These are phyloP conservation scores for Leptinotarsa peninsularis DNA, from an alignment of 2,888 invertebrate genomes.

Conservation along the genomic window DNA sequence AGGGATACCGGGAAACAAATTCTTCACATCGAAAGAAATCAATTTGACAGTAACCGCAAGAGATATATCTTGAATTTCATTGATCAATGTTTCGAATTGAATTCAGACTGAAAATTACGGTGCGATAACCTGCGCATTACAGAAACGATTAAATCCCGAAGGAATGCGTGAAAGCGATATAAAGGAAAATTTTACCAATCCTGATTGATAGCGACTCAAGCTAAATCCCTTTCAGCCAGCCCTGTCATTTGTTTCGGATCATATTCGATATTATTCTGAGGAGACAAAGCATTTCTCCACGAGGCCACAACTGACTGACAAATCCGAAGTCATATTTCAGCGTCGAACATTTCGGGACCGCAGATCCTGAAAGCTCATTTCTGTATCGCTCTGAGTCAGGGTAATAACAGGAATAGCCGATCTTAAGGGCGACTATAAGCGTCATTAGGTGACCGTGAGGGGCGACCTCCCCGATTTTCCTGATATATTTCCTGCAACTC, in stretches of 20 bases:
- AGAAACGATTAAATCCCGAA: background rate
- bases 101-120: too few species aligned
- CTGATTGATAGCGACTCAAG: slow-evolving; percentile 12
- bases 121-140: background rate
- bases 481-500: slow-evolving; percentile 59
- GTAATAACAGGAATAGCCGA: slow-evolving; percentile 54
- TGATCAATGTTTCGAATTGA: too few species aligned
- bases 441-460: slow-evolving; percentile 63
- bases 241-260: slow-evolving; percentile 10
- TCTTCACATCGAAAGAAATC: too few species aligned
- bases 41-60: too few species aligned
- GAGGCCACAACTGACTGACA: slow-evolving; percentile 1
- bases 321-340: slow-evolving; percentile 19
- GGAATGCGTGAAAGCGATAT: slow-evolving; percentile 6
- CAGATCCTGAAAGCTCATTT: slow-evolving; percentile 33
- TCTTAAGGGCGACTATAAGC: slow-evolving; percentile 59
- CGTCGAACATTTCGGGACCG: slow-evolving; percentile 28
- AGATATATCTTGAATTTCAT: too few species aligned
- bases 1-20: too few species aligned
- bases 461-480: slow-evolving; percentile 57
- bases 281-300: background rate
- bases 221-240: slow-evolving; percentile 9
- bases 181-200: slow-evolving; percentile 9
- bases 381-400: slow-evolving; percentile 39
- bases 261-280: slow-evolving; percentile 14